Base-by-base conservation (phyloP, 2,888 invertebrate genomes). In the Erannis defoliaria region DNA sequence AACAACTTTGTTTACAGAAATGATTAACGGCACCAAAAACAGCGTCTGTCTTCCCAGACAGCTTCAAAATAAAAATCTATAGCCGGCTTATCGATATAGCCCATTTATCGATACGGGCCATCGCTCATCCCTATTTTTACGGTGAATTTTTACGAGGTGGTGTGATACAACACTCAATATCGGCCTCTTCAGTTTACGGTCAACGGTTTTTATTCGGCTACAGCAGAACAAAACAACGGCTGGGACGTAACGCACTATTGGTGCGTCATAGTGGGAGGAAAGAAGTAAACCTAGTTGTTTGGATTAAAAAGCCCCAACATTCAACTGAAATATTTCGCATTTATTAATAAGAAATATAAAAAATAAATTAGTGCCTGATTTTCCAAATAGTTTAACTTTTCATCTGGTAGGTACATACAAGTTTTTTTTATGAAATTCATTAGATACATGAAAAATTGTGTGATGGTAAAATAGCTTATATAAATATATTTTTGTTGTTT, bases 181-280 rank as follows among this genome's bases (percentile, higher is more conserved):
- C 84, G 83, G 80, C 86, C 88, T 86, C 84, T 80, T 81, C 81
- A 76, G 76, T 85, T 86, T 86, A 85, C 88, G 87, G 88, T 86
- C 88, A 86, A 78, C 84, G 88, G 71, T 77, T 86, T 86, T 88
- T 85, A 85, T 87, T 85, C 79, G 80, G 74, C 73, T 69, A 72
- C 62, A 72, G 76, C 62, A 72, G 66, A 78, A 79, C 78, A 76
- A 81, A 81, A 81, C 81, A 80, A 75, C 56, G 40, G 53, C 49
- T 49, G 50, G 12, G 57, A 19, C 38, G 19, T 37, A 57, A 19
- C 57, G 31, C 31, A 50, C 58, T 58, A 40, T 46, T 43, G 60
- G 12, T 26, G 46, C 18, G 38, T 33, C 51, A 56, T 45, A 55
- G 50, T 18, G 31, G 18, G 23, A 35, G 19, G 5, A 12, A 5